Evolutionary conservation across 2,888 invertebrate species (phyloP), one percentile per base, ranked within the genome.

Genomic region (Torymus texanus): DNA sequence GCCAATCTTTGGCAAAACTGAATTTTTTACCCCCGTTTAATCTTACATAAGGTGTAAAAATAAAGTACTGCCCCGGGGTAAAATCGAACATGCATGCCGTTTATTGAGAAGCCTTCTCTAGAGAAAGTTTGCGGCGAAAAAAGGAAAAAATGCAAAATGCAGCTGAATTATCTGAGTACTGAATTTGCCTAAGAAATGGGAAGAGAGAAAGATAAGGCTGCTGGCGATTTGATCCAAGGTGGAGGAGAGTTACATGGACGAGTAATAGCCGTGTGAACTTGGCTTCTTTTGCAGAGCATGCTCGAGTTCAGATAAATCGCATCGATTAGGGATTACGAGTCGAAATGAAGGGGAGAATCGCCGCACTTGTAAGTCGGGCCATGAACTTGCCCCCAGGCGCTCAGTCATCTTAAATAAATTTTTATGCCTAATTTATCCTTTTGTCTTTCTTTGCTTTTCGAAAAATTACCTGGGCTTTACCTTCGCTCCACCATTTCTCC

Each of bases 291-390:
- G 18, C 51, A 24, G 11, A 16, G 58, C 58, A 18, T 62, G 56
- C 74, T 51, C 78, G 77, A 74, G 73, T 29, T 79, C 81, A 83
- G 85, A 85, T 85, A 82, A 85, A 84, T 82, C 84, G 82, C 81
- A 82, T 82, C 83, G 85, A 85, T 84, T 84, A 85, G 84, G 83
- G 84, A 83, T 85, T 84, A 83, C 74, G 74, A 65, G 74, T n/a
- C 41, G 68, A 12, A 56, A 55, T 29, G 62, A 8, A 41, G 24
- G 62, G 11, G 24, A 53, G 21, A 41, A 55, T 63, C 29, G 63
- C 55, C 62, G 24, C 61, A 5, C 29, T 5, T 5, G 29, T 29
- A 29, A 5, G 29, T 29, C 29, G 29, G 29, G 62, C 53, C 62
- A 8, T 50, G 2, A 66, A 53, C 51, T 21, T 55, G 67, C 63